Conservation (phyloP, 2,797 vertebrate genomes). For the Octomys mimax region DNA sequence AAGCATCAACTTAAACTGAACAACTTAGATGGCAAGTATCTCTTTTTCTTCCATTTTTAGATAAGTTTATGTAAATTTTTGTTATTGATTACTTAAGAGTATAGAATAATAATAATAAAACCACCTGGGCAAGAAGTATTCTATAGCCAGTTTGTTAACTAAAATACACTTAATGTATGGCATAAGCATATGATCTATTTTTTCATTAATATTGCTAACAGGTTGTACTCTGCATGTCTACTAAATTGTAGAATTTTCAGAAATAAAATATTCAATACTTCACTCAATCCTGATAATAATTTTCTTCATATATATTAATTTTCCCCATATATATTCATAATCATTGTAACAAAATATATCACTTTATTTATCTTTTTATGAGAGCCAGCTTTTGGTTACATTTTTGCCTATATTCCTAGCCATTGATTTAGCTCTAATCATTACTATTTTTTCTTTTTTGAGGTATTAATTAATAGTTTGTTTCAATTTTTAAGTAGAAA, state of each 20-base stretch:
- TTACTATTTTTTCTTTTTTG: background rate
- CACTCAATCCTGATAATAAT: background rate
- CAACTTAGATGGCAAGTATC: background rate
- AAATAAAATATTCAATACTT: background rate
- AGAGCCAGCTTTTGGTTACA: background rate
- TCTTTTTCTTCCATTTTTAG: background rate
- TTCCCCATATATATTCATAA: background rate
- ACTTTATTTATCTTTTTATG: background rate
- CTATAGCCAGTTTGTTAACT: background rate
- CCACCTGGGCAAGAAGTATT: background rate
- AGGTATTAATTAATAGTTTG: background rate
- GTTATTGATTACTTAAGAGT: background rate
- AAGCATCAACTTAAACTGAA: background rate
- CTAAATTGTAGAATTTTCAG: background rate
- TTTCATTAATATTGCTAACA: background rate
- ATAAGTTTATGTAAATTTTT: background rate
- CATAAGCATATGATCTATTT: background rate
- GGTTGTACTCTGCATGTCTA: background rate
- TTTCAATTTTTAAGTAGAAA: background rate
- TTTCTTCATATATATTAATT: background rate
- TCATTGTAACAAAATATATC: background rate
- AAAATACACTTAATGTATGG: background rate
- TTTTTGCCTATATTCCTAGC: background rate
- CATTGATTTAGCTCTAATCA: background rate
- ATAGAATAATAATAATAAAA: slow-evolving; percentile 3